Conservation (phyloP, 1,140 invertebrate genomes). For the Aphelinus atriplicis region DNA sequence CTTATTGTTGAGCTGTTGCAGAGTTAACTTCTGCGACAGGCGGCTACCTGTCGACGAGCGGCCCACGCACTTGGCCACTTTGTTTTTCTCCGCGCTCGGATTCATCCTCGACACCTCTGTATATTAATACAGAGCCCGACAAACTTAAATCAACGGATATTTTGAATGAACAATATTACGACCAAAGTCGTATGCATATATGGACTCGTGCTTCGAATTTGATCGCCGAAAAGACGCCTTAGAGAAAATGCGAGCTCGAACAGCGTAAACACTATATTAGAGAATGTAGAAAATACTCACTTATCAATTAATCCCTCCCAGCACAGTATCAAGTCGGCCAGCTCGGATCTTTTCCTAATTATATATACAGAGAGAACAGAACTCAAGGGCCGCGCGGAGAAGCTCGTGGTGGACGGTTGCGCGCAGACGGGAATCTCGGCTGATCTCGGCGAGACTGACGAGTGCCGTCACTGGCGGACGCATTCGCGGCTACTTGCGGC, state of each 20-base stretch:
- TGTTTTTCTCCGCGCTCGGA: neutral
- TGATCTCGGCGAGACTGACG: neutral
- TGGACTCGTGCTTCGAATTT: no score
- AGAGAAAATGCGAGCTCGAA: no score
- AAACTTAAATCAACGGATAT: neutral
- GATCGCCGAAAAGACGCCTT: no score
- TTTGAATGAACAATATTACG: neutral
- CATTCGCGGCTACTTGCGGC: conserved; percentile 29
- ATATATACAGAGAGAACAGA: no score
- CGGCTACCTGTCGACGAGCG: neutral
- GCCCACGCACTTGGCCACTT: neutral
- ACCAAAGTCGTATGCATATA: no score
- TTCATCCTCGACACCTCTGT: conserved; percentile 6
- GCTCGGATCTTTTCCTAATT: no score
- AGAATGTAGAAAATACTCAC: no score
- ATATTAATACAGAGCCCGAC: neutral
- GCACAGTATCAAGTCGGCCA: no score
- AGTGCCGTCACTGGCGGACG: neutral
- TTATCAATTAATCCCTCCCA: no score
- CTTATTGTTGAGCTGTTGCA: neutral
- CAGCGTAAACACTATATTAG: no score
- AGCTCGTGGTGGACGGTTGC: neutral
- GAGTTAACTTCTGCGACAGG: neutral
- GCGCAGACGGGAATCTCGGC: neutral
- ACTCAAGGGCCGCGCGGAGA: neutral